A percentile compares a stretch with the other conserved stretches of the same genome.
phyloP scores from a whole-genome alignment of 2,888 invertebrate species.

The Ormyrus labotus region DNA sequence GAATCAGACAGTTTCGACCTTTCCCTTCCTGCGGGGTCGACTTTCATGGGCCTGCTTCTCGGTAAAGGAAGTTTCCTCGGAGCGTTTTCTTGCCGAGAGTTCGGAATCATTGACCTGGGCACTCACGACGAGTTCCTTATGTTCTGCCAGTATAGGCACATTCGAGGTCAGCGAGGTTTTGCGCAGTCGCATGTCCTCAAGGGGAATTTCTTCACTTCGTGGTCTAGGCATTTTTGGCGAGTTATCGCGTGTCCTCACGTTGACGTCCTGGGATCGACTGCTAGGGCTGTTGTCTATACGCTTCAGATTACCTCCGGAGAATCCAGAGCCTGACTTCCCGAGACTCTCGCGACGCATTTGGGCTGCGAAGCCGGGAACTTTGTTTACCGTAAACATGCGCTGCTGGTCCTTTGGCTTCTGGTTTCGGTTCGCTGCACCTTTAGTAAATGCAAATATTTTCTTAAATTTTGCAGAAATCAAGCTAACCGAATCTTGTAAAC shows the following conservation, averaged over 20 bases:
- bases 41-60: conserved; percentile 74
- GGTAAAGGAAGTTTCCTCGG: conserved; percentile 89
- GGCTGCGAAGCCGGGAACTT: conserved; percentile 78
- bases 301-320: conserved; percentile 27
- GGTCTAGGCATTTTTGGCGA: conserved; percentile 86
- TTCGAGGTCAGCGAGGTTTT: conserved; percentile 69
- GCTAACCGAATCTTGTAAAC: background rate
- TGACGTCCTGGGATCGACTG: background rate
- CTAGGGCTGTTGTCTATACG: conserved; percentile 59
- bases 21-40: conserved; percentile 78
- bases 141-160: conserved; percentile 50
- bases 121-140: background rate
- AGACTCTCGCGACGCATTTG: conserved; percentile 76
- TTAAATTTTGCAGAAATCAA: background rate
- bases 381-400: conserved; percentile 72
- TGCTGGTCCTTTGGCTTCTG: conserved; percentile 68
- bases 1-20: conserved; percentile 80
- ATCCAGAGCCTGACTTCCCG: conserved; percentile 27
- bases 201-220: conserved; percentile 87
- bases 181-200: conserved; percentile 83
- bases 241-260: conserved; percentile 81
- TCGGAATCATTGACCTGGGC: background rate
- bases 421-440: conserved; percentile 69
- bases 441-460: background rate
- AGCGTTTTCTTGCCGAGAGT: conserved; percentile 69